Base-by-base conservation (phyloP, 2,888 invertebrate genomes). In the Tenthredo mesomela region DNA sequence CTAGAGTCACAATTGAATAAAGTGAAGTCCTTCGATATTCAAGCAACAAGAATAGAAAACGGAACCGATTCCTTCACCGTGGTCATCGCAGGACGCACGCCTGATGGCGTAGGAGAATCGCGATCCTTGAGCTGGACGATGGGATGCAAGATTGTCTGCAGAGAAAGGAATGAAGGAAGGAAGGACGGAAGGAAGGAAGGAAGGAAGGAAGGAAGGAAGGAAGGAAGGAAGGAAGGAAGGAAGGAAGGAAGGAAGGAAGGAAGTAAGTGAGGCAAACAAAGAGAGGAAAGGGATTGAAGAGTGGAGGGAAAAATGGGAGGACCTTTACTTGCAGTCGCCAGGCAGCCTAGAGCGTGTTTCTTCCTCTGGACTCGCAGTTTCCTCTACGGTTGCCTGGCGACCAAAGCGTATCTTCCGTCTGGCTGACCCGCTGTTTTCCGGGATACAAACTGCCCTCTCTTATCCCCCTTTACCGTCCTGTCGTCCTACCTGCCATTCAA, bases 391-490 rank as follows among this genome's bases (percentile, higher is more conserved):
- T 90, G 91, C 91, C 91, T 89, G 91, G 91, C 91, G 91, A 91
- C 91, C 67, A 33, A 67, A 90, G 90, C 90, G 91, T 90, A 90
- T 89, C 90, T 90, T 91, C 90, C 90, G 89, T 91, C 89, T 90
- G 89, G 90, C 89, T 91, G 90, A 90, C 91, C 90, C 89, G 89
- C 88, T 89, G 90, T 89, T 91, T 91, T 91, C 90, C 89, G 89
- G 89, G 89, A 90, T 89, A 89, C 88, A 67, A 88, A 87, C 90
- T 88, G 89, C 87, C 85, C 87, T 88, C 88, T 87, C 88, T 88
- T 88, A 86, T 88, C 86, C 88, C 88, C 86, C 86, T 80, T 75
- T 80, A 18, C n/a, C 65, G 25, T 43, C n/a, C 37, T 4, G 15
- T 73, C 25, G 40, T 47, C 15, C 10, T 82, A 47, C 67, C 67